Conservation (phyloP, 2,888 invertebrate species). For the Rotaria sp. region DNA sequence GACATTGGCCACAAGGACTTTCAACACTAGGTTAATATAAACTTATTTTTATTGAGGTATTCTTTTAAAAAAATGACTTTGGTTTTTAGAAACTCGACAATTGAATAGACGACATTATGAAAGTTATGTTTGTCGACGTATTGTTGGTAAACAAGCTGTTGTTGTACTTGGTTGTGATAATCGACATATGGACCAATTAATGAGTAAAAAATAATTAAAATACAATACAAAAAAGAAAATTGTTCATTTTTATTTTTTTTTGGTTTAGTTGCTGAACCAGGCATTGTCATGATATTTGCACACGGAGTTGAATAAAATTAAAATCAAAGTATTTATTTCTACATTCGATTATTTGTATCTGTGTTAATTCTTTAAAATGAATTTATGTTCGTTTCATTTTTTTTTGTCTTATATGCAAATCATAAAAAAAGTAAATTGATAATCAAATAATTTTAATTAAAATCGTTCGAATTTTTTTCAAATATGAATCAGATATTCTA, state of each 20-base stretch:
- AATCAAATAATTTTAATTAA: neutral
- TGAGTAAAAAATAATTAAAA: neutral
- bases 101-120: constrained; percentile 85
- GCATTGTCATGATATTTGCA: constrained; percentile 94
- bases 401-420: neutral
- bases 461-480: neutral
- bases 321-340: neutral
- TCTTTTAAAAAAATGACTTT: neutral
- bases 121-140: constrained; percentile 83
- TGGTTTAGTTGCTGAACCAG: constrained; percentile 89
- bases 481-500: no score
- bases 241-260: no score
- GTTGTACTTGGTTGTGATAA: constrained; percentile 88
- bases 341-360: neutral
- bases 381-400: neutral
- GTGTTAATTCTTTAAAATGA: constrained; percentile 2
- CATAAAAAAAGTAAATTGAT: neutral
- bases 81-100: constrained; percentile 74
- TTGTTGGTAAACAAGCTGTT: constrained; percentile 77
- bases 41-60: neutral
- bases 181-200: constrained; percentile 68
- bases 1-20: constrained; percentile 85
- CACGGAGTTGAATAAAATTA: constrained; percentile 69
- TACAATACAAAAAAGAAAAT: constrained; percentile 58
- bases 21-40: constrained; percentile 58